Base-by-base conservation (phyloP, 2,797 vertebrate species). In the Sebastolobus alascanus region DNA sequence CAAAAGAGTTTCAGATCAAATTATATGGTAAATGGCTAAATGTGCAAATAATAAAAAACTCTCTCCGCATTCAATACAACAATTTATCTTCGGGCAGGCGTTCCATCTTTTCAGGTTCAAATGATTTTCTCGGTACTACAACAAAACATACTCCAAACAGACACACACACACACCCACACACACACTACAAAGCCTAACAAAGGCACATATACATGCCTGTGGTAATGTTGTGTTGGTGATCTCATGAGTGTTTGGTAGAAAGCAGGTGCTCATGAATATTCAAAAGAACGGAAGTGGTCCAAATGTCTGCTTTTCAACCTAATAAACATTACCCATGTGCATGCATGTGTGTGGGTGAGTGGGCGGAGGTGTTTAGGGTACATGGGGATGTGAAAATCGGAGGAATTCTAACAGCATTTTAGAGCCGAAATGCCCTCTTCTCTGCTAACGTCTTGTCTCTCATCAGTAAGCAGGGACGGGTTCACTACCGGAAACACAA, bases 201-300 rank as follows among this genome's bases (percentile, higher is more conserved):
- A 54, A 81, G 3, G 4, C 38, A 69, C 60, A 56, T 68, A 65
- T 65, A 77, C 50, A 79, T 67, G 68, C 18, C 52, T 64, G 66
- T 78, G 71, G 43, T 76, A 68, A 77, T 61, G 70, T 71, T 75
- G 71, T 75, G 60, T 76, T 79, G 50, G 64, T 72, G 43, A 82
- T 85, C 75, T 81, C 69, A 74, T 78, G 68, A 86, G 82, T 72
- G 52, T 86, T 82, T 55, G 68, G 68, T 79, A 56, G 84, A 84
- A 89, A 86, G 52, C 91, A 94, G 89, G 90, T 93, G 91, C 80
- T 83, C 88, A 92, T 93, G 78, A 90, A 93, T 93, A 91, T 94
- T 92, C 75, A 92, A 50, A 64, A 68, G 61, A 33, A 52, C 29
- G 66, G 59, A 87, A 85, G 64, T 74, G 69, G 74, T 82, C 78